Conservation (phyloP, 2,888 invertebrate species). For the Meghimatium bilineatum region DNA sequence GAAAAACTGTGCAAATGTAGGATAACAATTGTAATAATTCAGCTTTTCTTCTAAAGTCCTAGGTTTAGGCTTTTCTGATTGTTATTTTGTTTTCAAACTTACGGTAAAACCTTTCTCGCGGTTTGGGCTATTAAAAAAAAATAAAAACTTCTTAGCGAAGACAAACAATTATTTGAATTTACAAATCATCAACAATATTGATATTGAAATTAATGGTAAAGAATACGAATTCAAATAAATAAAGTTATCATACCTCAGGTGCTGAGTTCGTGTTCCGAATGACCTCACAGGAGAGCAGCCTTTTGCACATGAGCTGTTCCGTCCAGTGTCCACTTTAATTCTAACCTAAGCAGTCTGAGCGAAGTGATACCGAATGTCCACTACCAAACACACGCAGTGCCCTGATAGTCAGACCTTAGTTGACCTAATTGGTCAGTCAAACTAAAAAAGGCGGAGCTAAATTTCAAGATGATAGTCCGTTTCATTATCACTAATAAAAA, state of each 20-base stretch:
- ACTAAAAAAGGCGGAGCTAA: background rate
- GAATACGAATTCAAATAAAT: background rate
- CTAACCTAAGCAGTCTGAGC: background rate
- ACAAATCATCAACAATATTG: no score
- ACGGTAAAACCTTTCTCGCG: no score
- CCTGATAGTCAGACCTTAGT: background rate
- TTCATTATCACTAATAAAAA: no score
- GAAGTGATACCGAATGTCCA: background rate
- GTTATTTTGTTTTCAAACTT: no score
- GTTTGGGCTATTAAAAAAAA: no score
- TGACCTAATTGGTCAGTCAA: constrained; percentile 1
- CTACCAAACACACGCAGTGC: background rate
- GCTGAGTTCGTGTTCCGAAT: background rate
- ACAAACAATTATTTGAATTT: no score
- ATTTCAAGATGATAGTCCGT: background rate
- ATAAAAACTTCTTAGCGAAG: no score
- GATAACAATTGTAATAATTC: no score
- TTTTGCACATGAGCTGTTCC: background rate
- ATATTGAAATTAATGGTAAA: background rate
- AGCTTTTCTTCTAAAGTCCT: no score
- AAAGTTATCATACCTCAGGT: background rate
- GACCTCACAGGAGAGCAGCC: background rate
- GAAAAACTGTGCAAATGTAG: no score
- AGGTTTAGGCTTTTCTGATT: no score
- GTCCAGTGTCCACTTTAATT: background rate